phyloP scores from a whole-genome alignment of 1,140 invertebrate species.

The Panagrolaimus sp. region DNA sequence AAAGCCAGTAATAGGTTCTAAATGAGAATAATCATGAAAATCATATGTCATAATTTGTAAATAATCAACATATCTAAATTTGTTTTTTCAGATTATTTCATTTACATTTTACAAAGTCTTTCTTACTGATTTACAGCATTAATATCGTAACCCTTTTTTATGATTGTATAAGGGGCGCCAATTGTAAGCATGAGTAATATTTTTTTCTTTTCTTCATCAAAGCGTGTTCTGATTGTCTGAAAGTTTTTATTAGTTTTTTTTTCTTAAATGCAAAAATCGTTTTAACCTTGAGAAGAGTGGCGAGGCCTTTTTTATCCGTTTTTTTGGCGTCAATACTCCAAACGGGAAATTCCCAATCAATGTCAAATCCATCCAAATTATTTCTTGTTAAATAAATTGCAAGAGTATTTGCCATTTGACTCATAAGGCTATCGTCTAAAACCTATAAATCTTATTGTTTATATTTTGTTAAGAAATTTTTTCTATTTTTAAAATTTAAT shows the following conservation, averaged over 20 bases:
- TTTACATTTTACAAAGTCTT: background rate
- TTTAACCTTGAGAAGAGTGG: conserved; percentile 28
- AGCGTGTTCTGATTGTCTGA: conserved; percentile 25
- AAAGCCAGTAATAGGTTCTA: conserved; percentile 44
- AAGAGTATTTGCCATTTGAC: conserved; percentile 13
- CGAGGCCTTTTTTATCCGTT: conserved; percentile 30
- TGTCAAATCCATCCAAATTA: conserved; percentile 40
- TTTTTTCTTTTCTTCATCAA: conserved; percentile 12
- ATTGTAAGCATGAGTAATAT: conserved; percentile 35
- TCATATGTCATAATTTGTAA: conserved; percentile 52
- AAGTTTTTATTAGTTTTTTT: conserved; percentile 12
- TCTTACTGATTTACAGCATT: conserved; percentile 33
- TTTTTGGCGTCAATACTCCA: conserved; percentile 35
- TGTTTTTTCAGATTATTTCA: background rate
- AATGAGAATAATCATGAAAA: conserved; percentile 36
- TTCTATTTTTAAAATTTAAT: too few species aligned
- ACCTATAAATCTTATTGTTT: too few species aligned
- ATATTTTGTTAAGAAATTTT: too few species aligned
- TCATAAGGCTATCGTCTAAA: conserved; percentile 16
- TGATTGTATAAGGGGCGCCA: conserved; percentile 37
- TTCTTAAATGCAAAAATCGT: background rate
- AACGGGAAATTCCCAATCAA: conserved; percentile 50
- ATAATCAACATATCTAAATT: conserved; percentile 42
- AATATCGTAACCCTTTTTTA: conserved; percentile 33
- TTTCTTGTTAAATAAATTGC: conserved; percentile 27